Base-by-base conservation (phyloP, 2,113 vertebrate genomes). In the Heterotis niloticus region DNA sequence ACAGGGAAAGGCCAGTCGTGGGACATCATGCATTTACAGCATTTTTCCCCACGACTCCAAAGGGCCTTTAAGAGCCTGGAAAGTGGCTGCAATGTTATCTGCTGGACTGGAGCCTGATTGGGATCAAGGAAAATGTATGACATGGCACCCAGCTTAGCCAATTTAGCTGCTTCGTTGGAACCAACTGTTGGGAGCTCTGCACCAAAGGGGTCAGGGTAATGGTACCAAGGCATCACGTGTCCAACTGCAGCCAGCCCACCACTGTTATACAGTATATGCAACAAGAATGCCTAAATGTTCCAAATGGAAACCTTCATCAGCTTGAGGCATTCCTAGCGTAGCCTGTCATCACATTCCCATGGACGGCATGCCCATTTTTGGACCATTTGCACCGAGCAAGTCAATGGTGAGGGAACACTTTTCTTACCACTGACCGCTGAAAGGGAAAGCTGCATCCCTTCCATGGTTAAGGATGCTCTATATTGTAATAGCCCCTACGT, bases 81-180 rank as follows among this genome's bases (percentile, higher is more conserved):
- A 34, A 62, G 29, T 64, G 60, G 62, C 20, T 34, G 44, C 29
- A 18, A 18, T 29, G 17, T 76, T 76, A 76, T 76, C 75, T 65
- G 60, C 60, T 17, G 60, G 23, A 64, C 44, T 4, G 7, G 34
- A 44, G 59, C 28, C 75, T 29, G 75, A 34, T 64, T 59, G 56
- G 20, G 59, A 64, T 44, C 34, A 7, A 44, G 34, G 34, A 7
- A 44, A 44, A 44, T 44, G 34, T 44, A 7, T 7, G 34, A 44
- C 3, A 7, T 2, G 34, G 3, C 34, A 7, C 34, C 34, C 34
- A 2, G 34, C 34, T 44, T 44, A 44, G 34, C 34, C 34, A 44
- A 44, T 2, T 44, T 44, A 44, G 34, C 34, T 44, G 34, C 34
- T 44, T 44, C 7, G 34, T 44, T 44, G 34, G 34, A 44, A 4